phyloP scores from a whole-genome alignment of 1,140 invertebrate genomes.

The Tyrophagus putrescentiae region DNA sequence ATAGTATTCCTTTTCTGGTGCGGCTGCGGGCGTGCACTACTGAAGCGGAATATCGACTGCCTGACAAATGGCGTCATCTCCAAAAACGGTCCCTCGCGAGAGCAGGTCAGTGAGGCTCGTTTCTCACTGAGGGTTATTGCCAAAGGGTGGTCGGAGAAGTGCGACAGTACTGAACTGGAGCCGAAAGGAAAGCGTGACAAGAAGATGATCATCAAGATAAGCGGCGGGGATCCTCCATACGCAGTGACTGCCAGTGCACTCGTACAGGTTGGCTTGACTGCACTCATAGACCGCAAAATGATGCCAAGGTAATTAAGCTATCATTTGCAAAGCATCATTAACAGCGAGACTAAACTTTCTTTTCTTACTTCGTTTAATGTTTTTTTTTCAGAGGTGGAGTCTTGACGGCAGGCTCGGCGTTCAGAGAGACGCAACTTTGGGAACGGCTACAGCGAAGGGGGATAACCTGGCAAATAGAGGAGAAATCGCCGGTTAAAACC shows the following conservation, averaged over 20 bases:
- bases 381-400: not conserved
- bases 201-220: not conserved
- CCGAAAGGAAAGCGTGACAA: not conserved
- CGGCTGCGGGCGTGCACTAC: not conserved
- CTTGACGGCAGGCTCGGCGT: not conserved
- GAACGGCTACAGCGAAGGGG: not conserved
- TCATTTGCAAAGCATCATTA: not conserved
- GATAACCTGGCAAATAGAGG: not conserved
- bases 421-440: not conserved
- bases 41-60: not conserved
- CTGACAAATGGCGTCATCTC: not conserved
- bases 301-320: not conserved
- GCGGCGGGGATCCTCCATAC: not conserved
- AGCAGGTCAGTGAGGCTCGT: not conserved
- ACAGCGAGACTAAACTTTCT: no score
- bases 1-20: not conserved
- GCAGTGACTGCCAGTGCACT: not conserved
- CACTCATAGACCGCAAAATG: not conserved
- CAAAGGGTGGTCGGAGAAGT: not conserved
- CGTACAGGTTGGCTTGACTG: not conserved
- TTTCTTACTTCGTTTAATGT: no score
- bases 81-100: not conserved
- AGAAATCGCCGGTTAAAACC: no score
- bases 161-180: not conserved
- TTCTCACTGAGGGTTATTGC: not conserved